phyloP scores from a whole-genome alignment of 1,140 invertebrate species.

The Apis dorsata region DNA sequence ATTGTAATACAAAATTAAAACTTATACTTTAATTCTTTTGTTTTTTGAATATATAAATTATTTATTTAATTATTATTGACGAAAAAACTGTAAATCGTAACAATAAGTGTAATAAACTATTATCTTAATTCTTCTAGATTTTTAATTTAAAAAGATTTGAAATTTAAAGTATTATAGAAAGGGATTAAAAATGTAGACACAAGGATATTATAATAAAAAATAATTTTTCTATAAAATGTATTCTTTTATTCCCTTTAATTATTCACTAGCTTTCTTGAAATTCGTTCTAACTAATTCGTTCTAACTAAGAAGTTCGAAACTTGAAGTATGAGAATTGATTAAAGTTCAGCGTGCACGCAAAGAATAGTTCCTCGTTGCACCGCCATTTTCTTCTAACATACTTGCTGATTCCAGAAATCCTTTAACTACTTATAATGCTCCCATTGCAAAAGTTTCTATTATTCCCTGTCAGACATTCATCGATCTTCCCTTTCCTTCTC shows the following conservation, averaged over 20 bases:
- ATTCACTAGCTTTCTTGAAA: not conserved
- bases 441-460: conserved; percentile 9
- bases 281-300: not conserved
- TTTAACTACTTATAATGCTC: conserved; percentile 18
- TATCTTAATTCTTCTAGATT: too few relatives aligned
- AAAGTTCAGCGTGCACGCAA: conserved; percentile 43
- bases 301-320: conserved; percentile 8
- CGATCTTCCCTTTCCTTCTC: too few relatives aligned
- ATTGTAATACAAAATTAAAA: not conserved
- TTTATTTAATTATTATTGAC: too few relatives aligned
- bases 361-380: conserved; percentile 9
- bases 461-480: not conserved
- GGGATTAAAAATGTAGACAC: too few relatives aligned
- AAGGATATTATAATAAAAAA: not conserved
- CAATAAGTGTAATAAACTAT: too few relatives aligned
- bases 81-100: too few relatives aligned
- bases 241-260: not conserved
- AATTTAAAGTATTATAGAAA: too few relatives aligned
- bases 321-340: conserved; percentile 48
- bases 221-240: not conserved
- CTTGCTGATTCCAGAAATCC: conserved; percentile 16
- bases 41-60: too few relatives aligned
- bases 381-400: not conserved
- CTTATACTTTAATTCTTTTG: too few relatives aligned
- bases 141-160: too few relatives aligned